A percentile compares a stretch with the other conserved stretches of the same genome.
Conservation (phyloP, 2,113 vertebrate species). For the Erythrolamprus reginae region DNA sequence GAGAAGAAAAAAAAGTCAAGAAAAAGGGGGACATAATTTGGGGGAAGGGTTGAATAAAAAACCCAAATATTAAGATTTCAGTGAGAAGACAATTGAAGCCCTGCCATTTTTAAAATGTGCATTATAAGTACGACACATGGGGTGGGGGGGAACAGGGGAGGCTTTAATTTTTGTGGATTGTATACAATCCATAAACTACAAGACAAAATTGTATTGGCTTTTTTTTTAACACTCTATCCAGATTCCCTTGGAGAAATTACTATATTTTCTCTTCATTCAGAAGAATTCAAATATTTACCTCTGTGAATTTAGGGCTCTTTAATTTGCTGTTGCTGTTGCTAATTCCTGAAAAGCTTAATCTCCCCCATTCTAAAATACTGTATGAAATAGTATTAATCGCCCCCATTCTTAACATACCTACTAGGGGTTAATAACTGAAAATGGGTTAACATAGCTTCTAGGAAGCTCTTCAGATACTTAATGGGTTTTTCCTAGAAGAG, state of each 20-base stretch:
- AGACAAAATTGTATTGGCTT: background rate
- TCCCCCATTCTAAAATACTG: background rate
- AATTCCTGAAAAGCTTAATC: background rate
- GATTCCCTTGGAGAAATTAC: background rate
- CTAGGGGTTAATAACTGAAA: background rate
- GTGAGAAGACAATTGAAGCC: background rate
- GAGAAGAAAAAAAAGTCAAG: slow-evolving; percentile 16
- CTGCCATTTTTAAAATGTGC: background rate
- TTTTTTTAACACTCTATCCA: background rate
- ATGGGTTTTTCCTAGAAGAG: background rate
- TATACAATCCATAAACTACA: too few relatives aligned
- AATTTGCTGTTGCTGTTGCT: slow-evolving; percentile 39
- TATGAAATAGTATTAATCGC: background rate
- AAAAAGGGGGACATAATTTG: background rate
- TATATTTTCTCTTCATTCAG: slow-evolving; percentile 38
- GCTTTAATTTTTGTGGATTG: background rate
- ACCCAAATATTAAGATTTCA: background rate
- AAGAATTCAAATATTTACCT: background rate
- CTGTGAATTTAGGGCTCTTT: background rate
- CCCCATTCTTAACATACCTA: background rate
- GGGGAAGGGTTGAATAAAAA: background rate
- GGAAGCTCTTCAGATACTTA: background rate
- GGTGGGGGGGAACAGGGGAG: too few relatives aligned
- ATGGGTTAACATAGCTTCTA: background rate
- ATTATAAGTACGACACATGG: background rate